phyloP scores from a whole-genome alignment of 35 echinoderm and acorn worm species.

The Acanthaster planci region DNA sequence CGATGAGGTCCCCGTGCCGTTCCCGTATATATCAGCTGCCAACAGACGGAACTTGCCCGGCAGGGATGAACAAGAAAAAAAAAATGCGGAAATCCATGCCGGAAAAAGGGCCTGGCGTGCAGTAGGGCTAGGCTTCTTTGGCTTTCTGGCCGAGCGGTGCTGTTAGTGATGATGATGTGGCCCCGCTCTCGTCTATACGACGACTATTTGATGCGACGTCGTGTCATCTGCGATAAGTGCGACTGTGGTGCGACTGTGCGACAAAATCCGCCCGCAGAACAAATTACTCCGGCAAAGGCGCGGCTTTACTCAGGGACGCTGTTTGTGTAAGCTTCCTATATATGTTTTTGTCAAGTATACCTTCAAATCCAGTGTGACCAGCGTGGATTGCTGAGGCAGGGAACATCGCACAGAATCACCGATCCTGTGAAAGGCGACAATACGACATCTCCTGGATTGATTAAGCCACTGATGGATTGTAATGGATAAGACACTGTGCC shows the following conservation, averaged over 20 bases:
- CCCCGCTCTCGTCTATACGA: conserved; percentile 9
- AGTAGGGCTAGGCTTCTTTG: neutral
- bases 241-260: neutral
- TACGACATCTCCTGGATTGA: no score
- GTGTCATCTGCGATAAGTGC: conserved; percentile 7
- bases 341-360: no score
- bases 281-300: neutral
- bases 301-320: neutral
- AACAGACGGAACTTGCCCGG: conserved; percentile 26
- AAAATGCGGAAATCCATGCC: conserved; percentile 17
- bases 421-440: no score
- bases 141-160: no score
- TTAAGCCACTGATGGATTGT: no score
- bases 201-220: conserved; percentile 13
- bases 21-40: neutral
- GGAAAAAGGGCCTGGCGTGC: conserved; percentile 12
- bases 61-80: conserved; percentile 31
- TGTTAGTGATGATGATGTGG: no score
- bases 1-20: conserved; percentile 13
- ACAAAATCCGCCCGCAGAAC: neutral
- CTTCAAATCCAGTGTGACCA: no score
- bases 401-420: no score
- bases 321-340: neutral
- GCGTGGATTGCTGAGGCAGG: no score
- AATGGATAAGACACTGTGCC: no score